Evolutionary conservation across 2,888 invertebrate species (phyloP).

Genomic region (Bellardia bayeri): DNA sequence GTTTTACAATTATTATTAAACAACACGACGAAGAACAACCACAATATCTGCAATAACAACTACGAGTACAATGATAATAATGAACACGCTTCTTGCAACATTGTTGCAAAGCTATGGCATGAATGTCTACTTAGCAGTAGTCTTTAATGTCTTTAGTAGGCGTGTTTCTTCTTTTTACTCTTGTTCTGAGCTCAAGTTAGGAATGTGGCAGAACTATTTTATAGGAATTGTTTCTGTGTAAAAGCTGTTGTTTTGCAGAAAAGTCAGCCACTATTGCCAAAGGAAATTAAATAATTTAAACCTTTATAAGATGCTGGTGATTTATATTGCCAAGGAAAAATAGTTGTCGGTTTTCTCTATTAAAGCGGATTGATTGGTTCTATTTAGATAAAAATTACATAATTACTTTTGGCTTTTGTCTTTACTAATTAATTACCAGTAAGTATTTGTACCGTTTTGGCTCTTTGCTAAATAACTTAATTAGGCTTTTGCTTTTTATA

Average conservation of each 20-base stretch:
- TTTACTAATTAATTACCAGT: no score
- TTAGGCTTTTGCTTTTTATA: background rate
- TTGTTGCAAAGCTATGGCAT: constrained; percentile 54
- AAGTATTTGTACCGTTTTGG: background rate
- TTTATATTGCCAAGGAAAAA: background rate
- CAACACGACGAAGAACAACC: constrained; percentile 2
- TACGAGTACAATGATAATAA: constrained; percentile 26
- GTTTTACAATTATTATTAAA: constrained; percentile 37
- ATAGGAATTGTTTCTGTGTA: background rate
- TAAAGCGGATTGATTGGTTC: no score
- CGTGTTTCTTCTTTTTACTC: constrained; percentile 13
- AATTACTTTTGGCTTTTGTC: background rate
- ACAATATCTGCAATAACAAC: background rate
- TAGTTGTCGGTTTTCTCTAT: no score
- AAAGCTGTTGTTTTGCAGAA: background rate
- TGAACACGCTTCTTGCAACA: constrained; percentile 63
- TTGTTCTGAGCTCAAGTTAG: constrained; percentile 26
- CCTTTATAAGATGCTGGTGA: background rate
- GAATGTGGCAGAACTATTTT: constrained; percentile 34
- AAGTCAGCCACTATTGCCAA: background rate
- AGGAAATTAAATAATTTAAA: constrained; percentile 34
- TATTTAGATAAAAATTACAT: no score
- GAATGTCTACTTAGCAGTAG: constrained; percentile 23
- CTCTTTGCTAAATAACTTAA: background rate
- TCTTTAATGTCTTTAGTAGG: constrained; percentile 58